Evolutionary conservation across 2,888 invertebrate species (phyloP).

Genomic region (Oxytorus armatus): DNA sequence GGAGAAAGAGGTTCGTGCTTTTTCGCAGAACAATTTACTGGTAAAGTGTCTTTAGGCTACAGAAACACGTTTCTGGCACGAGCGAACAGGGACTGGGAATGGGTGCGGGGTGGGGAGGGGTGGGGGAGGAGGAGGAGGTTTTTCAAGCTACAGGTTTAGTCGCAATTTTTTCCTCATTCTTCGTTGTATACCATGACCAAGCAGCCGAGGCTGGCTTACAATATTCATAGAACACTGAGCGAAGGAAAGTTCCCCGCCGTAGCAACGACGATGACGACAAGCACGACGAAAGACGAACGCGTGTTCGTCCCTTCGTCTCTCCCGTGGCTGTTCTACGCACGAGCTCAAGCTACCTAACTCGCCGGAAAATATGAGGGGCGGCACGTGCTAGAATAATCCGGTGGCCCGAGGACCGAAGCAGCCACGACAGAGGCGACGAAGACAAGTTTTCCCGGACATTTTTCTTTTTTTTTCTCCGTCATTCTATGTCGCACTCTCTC

Average conservation of each 20-base stretch:
- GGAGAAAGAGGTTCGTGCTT: slow-evolving; percentile 11
- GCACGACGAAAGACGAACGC: slow-evolving; percentile 55
- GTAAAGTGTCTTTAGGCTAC: slow-evolving; percentile 30
- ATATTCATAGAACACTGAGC: slow-evolving; percentile 59
- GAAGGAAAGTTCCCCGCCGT: slow-evolving; percentile 54
- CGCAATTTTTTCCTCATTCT: slow-evolving; percentile 54
- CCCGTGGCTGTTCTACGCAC: slow-evolving; percentile 41
- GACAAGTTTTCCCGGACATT: slow-evolving; percentile 46
- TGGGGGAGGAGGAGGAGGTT: background rate
- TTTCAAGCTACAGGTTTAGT: slow-evolving; percentile 34
- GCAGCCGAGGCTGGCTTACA: slow-evolving; percentile 45
- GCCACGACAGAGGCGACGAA: slow-evolving; percentile 28
- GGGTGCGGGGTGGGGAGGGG: background rate
- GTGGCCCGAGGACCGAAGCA: slow-evolving; percentile 33
- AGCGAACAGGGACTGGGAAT: background rate
- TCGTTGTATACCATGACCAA: slow-evolving; percentile 46
- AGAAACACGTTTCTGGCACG: slow-evolving; percentile 25
- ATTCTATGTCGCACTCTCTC: no score
- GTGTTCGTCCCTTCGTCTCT: slow-evolving; percentile 12
- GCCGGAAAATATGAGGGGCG: slow-evolving; percentile 61
- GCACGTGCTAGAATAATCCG: slow-evolving; percentile 62
- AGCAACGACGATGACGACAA: slow-evolving; percentile 32
- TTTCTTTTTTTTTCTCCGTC: slow-evolving; percentile 20
- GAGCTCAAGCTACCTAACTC: slow-evolving; percentile 46
- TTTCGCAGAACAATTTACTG: slow-evolving; percentile 21